phyloP scores from a whole-genome alignment of 2,113 vertebrate species.

The Gnathonemus echidnorhynchus region DNA sequence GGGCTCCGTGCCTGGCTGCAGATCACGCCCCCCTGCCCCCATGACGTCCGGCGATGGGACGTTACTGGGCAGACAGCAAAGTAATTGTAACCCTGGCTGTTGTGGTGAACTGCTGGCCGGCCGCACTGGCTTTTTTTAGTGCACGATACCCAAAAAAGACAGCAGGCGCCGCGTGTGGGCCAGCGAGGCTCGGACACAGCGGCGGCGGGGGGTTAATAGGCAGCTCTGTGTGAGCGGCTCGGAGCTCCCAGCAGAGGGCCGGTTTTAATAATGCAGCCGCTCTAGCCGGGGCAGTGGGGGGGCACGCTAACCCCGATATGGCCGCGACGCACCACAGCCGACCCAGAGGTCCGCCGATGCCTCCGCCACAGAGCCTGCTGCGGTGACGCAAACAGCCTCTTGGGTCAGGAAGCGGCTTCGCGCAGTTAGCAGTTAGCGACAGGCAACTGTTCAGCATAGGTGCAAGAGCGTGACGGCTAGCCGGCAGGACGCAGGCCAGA shows the following conservation, averaged over 20 bases:
- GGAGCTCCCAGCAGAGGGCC: background rate
- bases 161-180: background rate
- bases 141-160: background rate
- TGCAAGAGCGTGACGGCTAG: background rate
- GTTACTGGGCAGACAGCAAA: slow-evolving; percentile 18
- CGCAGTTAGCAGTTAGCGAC: background rate
- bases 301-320: background rate
- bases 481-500: background rate
- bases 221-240: background rate
- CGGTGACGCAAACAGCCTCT: slow-evolving; percentile 32
- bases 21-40: background rate
- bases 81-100: slow-evolving; percentile 19
- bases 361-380: slow-evolving; percentile 24
- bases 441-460: background rate
- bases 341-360: slow-evolving; percentile 30
- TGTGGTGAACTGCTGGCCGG: slow-evolving; percentile 17
- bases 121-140: slow-evolving; percentile 7
- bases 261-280: background rate
- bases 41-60: slow-evolving; percentile 14
- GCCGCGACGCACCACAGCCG: background rate
- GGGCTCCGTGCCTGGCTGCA: slow-evolving; percentile 14
- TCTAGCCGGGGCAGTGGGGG: background rate
- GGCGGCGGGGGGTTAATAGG: background rate
- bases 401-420: background rate
- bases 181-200: background rate